Percentiles rank a stretch among this genome's conserved stretches.
Evolutionary conservation across 1,140 invertebrate genomes (phyloP).

Genomic region (Orchesella cincta): DNA sequence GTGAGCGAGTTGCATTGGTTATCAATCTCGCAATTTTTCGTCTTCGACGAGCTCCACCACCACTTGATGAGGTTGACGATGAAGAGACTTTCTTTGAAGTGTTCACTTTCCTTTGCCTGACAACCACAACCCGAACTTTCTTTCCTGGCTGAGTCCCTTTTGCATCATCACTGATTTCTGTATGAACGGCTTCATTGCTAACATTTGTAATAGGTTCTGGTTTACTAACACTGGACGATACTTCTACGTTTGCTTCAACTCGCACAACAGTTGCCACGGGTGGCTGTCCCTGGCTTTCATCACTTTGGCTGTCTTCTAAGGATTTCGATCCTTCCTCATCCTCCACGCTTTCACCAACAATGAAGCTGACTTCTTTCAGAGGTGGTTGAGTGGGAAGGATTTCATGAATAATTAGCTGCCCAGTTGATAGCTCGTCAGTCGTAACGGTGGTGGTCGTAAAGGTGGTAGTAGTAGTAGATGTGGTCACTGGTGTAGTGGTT

Average conservation of each 20-base stretch:
- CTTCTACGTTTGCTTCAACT: constrained; percentile 2
- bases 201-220: not conserved
- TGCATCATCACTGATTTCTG: not conserved
- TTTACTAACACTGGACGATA: not conserved
- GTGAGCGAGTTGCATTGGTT: not conserved
- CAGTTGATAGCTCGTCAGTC: not conserved
- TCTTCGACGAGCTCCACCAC: not conserved
- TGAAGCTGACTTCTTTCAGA: not conserved
- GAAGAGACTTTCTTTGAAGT: not conserved
- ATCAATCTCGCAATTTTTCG: not conserved
- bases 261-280: not conserved
- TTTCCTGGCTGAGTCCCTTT: not conserved
- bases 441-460: not conserved
- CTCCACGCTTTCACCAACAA: constrained; percentile 7
- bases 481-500: not conserved
- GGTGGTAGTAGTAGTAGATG: not conserved
- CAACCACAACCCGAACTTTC: not conserved
- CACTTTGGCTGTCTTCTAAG: not conserved
- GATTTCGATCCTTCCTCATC: not conserved
- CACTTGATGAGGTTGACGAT: not conserved
- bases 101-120: not conserved
- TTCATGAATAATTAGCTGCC: constrained; percentile 15
- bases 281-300: not conserved
- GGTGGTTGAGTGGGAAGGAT: constrained; percentile 1
- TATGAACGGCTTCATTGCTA: not conserved